Evolutionary conservation across 1,140 invertebrate genomes (phyloP), one percentile per base, ranked within the genome.

Genomic region (Drepana arcuata): DNA sequence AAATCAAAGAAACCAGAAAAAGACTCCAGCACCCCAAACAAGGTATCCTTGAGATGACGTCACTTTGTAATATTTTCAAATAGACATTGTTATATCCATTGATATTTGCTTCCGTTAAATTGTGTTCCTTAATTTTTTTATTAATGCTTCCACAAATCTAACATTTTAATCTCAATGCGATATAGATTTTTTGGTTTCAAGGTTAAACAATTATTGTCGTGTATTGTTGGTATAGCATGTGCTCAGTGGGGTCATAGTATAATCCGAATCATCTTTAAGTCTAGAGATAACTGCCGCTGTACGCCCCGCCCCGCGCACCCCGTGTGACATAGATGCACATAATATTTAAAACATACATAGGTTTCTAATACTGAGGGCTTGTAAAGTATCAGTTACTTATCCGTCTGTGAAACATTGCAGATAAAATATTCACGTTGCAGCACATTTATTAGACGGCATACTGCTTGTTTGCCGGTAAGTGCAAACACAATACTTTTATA

Each of bases 1-100:
- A 82, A 79, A 77, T 82, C 77, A 75, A 82, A 82, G 74, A 82
- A 79, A 78, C 66, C 66, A 54, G 77, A 82, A 60, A 81, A 81
- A 79, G 72, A 79, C 37, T 67, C 64, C 72, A 57, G 74, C 58
- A 70, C 77, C 28, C 74, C 74, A 52, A 79, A 71, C 53, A 79
- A 82, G 77, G 74, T 82, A 82, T 58, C 61, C 45, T 58, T 55
- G 50, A 57, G 46, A 61, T 61, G 59, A 46, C 48, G 34, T 43
- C 36, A 34, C 35, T 25, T 44, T 32, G 32, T 43, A 23, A 44
- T 37, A 16, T 41, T 44, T 39, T 48, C 26, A 16, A 25, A 41
- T 50, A 51, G 37, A 35, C 37, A 44, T 54, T 42, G 30, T 49
- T 49, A 40, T 23, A 43, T 49, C 48, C 41, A 41, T 48, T 55